A percentile compares a stretch with the other conserved stretches of the same genome.
Evolutionary conservation across 2,113 vertebrate genomes (phyloP).

Genomic region (Hassar affinis): DNA sequence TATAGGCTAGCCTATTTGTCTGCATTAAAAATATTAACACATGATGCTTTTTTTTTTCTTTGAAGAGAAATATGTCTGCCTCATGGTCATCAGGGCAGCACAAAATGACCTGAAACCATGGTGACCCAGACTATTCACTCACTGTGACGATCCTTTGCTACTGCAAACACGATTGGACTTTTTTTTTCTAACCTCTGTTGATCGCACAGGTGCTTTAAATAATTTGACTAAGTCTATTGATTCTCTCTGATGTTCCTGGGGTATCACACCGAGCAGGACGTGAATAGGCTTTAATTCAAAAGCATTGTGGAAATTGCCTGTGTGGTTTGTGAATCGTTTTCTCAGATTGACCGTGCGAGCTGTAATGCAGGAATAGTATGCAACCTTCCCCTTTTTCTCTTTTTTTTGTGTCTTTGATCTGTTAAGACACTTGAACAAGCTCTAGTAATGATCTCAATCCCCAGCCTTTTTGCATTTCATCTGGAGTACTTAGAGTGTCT

Average conservation of each 20-base stretch:
- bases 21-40: not conserved
- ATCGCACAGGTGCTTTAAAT: not conserved
- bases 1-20: not conserved
- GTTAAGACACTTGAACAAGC: not conserved
- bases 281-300: slow-evolving; percentile 2
- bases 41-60: not conserved
- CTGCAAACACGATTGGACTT: not conserved
- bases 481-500: not conserved
- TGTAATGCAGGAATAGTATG: not conserved
- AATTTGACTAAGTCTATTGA: not conserved
- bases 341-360: not conserved
- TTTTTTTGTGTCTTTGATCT: not conserved
- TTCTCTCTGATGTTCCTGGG: slow-evolving; percentile 1
- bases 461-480: not conserved
- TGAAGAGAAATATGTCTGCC: not conserved
- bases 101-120: not conserved
- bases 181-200: not conserved
- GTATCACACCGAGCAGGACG: slow-evolving; percentile 13
- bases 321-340: slow-evolving; percentile 13
- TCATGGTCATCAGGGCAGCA: not conserved
- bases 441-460: not conserved
- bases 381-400: not conserved
- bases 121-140: not conserved
- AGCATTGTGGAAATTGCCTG: not conserved
- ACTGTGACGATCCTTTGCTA: not conserved